Evolutionary conservation across 2,888 invertebrate genomes (phyloP).

Genomic region (Agrotis ipsilon): DNA sequence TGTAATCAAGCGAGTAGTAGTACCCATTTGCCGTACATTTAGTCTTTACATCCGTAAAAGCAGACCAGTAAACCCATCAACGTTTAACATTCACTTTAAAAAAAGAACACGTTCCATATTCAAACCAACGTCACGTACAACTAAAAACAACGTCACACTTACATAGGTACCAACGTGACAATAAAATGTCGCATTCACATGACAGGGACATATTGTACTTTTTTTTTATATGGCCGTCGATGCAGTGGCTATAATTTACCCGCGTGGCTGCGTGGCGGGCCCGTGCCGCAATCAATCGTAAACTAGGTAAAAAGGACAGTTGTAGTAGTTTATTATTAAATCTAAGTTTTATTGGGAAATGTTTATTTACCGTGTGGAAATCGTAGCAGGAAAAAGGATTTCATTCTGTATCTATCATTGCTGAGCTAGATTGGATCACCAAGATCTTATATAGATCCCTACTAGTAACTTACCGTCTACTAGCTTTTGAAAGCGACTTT

Average conservation of each 20-base stretch:
- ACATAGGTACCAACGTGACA: constrained; percentile 47
- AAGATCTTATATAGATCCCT: neutral
- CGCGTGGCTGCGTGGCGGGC: constrained; percentile 47
- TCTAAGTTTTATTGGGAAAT: constrained; percentile 5
- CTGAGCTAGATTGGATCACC: neutral
- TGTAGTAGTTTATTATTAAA: constrained; percentile 33
- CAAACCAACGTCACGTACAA: constrained; percentile 45
- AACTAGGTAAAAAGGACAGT: constrained; percentile 39
- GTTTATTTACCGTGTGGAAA: neutral
- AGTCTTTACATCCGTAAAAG: neutral
- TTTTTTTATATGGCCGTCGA: constrained; percentile 51
- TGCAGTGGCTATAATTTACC: constrained; percentile 65
- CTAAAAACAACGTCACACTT: constrained; percentile 37
- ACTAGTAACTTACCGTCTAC: neutral
- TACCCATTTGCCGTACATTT: neutral
- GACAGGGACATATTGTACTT: constrained; percentile 47
- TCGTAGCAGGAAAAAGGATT: neutral
- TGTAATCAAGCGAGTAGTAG: neutral
- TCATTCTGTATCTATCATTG: neutral
- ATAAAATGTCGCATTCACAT: constrained; percentile 57
- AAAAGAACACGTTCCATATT: constrained; percentile 21
- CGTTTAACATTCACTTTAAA: constrained; percentile 5
- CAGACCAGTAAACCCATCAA: constrained; percentile 1
- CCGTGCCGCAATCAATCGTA: constrained; percentile 59
- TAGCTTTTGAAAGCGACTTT: no score